phyloP scores from a whole-genome alignment of 2,888 invertebrate species.

The Phlogophora meticulosa region DNA sequence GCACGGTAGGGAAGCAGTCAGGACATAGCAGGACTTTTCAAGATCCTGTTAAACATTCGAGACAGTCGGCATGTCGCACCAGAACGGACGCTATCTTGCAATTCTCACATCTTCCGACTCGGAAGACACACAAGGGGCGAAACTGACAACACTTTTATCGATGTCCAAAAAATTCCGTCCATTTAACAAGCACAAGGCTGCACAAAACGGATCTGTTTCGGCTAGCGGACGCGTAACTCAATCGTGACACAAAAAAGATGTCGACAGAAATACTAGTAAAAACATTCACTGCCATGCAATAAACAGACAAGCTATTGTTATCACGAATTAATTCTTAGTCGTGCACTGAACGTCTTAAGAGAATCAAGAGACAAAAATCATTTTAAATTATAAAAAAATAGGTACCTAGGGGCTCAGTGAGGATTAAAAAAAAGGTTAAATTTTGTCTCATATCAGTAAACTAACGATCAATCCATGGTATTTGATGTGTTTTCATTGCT shows the following conservation, averaged over 20 bases:
- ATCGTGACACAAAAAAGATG: constrained; percentile 17
- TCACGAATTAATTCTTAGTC: too few relatives aligned
- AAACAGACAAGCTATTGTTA: too few relatives aligned
- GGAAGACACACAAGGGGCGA: constrained; percentile 15
- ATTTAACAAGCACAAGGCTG: constrained; percentile 43
- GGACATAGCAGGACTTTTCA: not conserved
- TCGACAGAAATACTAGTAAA: constrained; percentile 24
- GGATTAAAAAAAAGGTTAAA: too few relatives aligned
- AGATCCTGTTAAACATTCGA: not conserved
- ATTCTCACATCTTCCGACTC: constrained; percentile 18
- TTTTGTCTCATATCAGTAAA: too few relatives aligned
- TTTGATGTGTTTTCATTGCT: too few relatives aligned
- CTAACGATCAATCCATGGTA: too few relatives aligned
- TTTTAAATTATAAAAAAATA: too few relatives aligned
- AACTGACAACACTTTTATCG: constrained; percentile 21
- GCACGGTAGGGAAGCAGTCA: not conserved
- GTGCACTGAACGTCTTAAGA: too few relatives aligned
- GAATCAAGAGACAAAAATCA: too few relatives aligned
- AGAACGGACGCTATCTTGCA: not conserved
- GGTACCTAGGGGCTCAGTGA: too few relatives aligned
- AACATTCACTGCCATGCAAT: too few relatives aligned
- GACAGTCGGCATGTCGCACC: not conserved
- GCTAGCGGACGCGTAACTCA: constrained; percentile 54
- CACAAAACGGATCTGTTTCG: constrained; percentile 55
- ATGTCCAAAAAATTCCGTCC: constrained; percentile 45